Evolutionary conservation across 2,888 invertebrate species (phyloP).

Genomic region (Gymnosoma rotundatum): DNA sequence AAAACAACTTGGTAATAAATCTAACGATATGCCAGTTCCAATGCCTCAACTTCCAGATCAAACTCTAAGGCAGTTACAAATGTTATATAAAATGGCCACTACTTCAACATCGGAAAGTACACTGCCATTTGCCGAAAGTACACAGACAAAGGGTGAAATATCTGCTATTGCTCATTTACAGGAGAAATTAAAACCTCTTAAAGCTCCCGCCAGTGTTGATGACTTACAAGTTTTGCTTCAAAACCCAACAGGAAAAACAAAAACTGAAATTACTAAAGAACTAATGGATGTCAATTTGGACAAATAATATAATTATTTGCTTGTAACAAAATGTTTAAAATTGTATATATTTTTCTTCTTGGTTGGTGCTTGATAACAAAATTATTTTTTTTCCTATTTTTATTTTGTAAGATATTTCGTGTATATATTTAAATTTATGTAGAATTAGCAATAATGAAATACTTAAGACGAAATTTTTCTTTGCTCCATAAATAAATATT

Average conservation of each 20-base stretch:
- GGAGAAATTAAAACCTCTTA: constrained; percentile 51
- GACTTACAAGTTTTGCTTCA: constrained; percentile 49
- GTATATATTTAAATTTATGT: no score
- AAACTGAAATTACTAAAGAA: constrained; percentile 84
- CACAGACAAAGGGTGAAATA: constrained; percentile 65
- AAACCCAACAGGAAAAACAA: constrained; percentile 77
- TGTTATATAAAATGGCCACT: constrained; percentile 80
- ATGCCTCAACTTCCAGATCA: constrained; percentile 83
- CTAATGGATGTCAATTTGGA: constrained; percentile 84
- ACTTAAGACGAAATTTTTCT: no score
- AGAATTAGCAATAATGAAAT: no score
- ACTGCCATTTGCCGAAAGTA: constrained; percentile 70
- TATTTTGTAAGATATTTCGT: no score
- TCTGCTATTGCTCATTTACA: constrained; percentile 38
- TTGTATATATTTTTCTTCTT: no score
- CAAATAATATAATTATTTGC: constrained; percentile 6
- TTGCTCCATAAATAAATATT: no score
- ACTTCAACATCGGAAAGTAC: constrained; percentile 42
- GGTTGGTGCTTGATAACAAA: background rate
- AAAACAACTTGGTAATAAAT: constrained; percentile 40
- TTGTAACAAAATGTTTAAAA: no score
- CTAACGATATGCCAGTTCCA: background rate
- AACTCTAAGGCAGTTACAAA: constrained; percentile 79
- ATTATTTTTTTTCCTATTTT: no score
- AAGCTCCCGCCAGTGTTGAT: constrained; percentile 44